Evolutionary conservation across 2,888 invertebrate genomes (phyloP).

Genomic region (Leptinotarsa rubiginosa): DNA sequence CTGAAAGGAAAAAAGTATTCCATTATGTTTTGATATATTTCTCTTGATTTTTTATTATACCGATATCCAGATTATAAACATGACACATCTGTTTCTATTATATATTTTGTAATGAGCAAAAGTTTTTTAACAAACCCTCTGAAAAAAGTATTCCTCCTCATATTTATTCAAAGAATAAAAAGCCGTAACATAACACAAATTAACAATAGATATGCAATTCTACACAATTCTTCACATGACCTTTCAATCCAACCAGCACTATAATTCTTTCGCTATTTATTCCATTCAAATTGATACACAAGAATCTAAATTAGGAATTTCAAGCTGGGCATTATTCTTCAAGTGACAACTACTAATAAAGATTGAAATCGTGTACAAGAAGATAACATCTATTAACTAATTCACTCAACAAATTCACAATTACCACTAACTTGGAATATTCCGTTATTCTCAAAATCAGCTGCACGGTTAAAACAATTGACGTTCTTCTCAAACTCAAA

Average conservation of each 20-base stretch:
- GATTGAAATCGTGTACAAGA: slow-evolving; percentile 1
- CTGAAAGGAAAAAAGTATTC: too few species aligned
- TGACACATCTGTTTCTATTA: too few species aligned
- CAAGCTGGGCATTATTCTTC: neutral
- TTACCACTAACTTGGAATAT: neutral
- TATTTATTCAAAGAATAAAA: too few species aligned
- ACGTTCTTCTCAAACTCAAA: slow-evolving; percentile 17
- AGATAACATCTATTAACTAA: slow-evolving; percentile 2
- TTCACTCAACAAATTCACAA: neutral
- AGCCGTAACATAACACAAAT: too few species aligned
- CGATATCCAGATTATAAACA: too few species aligned
- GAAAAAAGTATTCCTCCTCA: too few species aligned
- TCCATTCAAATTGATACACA: neutral
- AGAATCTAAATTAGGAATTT: neutral
- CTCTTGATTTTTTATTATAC: too few species aligned
- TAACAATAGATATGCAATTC: neutral
- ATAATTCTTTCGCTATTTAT: neutral
- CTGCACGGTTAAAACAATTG: slow-evolving; percentile 15
- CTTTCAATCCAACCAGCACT: neutral
- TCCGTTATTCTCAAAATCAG: slow-evolving; percentile 5
- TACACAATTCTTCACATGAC: neutral
- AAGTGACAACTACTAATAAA: neutral
- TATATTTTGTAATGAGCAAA: too few species aligned
- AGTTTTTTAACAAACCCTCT: too few species aligned
- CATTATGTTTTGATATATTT: too few species aligned